Percentiles rank a stretch among this genome's conserved stretches.
These are phyloP conservation scores for Pardalotus punctatus DNA, from an alignment of 2,113 vertebrate species.

Conservation along the genomic window DNA sequence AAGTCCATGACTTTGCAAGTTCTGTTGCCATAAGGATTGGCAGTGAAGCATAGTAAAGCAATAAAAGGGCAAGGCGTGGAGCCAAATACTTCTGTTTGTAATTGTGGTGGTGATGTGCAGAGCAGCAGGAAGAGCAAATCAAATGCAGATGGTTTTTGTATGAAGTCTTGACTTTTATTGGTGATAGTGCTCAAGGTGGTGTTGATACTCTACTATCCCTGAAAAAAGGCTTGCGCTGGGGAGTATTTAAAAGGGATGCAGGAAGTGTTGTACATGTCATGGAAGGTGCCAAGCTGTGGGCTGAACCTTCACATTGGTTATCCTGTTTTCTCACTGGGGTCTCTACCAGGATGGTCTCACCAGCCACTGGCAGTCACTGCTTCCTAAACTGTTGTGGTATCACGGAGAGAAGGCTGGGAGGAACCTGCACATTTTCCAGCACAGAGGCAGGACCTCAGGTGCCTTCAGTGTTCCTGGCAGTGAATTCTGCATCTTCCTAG, in stretches of 20 bases:
- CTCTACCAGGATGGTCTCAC: neutral
- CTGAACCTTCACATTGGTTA: neutral
- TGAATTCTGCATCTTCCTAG: neutral
- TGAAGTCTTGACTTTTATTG: neutral
- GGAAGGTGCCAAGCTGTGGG: neutral
- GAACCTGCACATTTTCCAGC: neutral
- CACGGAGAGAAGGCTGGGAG: rapidly evolving
- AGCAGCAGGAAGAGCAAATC: slow-evolving; percentile 63
- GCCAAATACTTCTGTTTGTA: slow-evolving; percentile 65
- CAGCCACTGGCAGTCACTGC: neutral
- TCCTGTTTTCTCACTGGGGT: neutral
- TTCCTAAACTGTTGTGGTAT: neutral
- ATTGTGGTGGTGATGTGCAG: slow-evolving; percentile 60
- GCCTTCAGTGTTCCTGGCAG: neutral
- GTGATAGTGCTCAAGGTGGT: slow-evolving; percentile 40
- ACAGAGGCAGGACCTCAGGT: neutral
- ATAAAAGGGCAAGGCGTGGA: slow-evolving; percentile 57
- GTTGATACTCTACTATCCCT: neutral
- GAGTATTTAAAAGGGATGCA: neutral
- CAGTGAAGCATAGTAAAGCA: slow-evolving; percentile 59
- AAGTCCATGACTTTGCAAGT: slow-evolving; percentile 67
- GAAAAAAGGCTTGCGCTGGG: neutral
- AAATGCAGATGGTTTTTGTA: slow-evolving; percentile 39
- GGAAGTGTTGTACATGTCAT: rapidly evolving
- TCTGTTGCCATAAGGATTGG: slow-evolving; percentile 63